phyloP scores from a whole-genome alignment of 2,113 vertebrate genomes.

The Petaurus breviceps region DNA sequence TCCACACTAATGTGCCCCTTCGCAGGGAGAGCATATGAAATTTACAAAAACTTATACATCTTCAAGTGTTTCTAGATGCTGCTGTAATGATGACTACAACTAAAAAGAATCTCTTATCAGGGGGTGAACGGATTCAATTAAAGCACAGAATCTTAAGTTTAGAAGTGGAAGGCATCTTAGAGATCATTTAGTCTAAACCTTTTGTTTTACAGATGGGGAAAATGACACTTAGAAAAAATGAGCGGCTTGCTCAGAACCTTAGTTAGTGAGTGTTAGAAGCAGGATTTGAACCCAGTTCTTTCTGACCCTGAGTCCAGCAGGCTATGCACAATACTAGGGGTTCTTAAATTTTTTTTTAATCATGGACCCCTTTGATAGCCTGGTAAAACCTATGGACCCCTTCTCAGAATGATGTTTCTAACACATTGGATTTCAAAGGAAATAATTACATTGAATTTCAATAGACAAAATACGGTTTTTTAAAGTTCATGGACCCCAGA shows the following conservation, averaged over 20 bases:
- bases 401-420: neutral
- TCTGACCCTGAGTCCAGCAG: neutral
- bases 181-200: neutral
- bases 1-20: slow-evolving; percentile 44
- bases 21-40: slow-evolving; percentile 35
- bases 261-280: neutral
- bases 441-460: neutral
- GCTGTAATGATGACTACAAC: slow-evolving; percentile 60
- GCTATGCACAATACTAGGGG: neutral
- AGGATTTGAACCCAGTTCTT: neutral
- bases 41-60: slow-evolving; percentile 3
- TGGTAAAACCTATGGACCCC: neutral
- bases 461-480: neutral
- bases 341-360: neutral
- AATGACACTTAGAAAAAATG: neutral
- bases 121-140: slow-evolving; percentile 63
- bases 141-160: slow-evolving; percentile 40
- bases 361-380: neutral
- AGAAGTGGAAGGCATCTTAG: neutral
- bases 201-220: neutral
- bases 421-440: neutral
- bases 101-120: slow-evolving; percentile 47
- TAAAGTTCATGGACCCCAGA: neutral
- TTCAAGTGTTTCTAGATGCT: slow-evolving; percentile 65
- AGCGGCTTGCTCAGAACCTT: neutral